Percentiles rank a stretch among this genome's conserved stretches.
Conservation (phyloP, 2,888 invertebrate species). For the Cantharis rufa region DNA sequence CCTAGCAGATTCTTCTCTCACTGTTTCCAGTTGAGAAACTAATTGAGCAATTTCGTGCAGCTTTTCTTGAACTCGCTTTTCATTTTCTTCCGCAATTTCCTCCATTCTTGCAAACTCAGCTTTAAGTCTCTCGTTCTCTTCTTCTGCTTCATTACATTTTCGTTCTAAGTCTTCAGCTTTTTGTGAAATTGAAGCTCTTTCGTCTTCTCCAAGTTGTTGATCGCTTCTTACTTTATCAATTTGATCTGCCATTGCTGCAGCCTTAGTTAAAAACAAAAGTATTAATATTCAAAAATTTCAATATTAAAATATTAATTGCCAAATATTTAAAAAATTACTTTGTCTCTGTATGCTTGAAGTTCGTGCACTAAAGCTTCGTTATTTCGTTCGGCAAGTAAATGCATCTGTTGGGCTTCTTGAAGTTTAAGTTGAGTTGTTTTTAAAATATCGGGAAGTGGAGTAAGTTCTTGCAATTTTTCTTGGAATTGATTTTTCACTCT, state of each 20-base stretch:
- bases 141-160: conserved; percentile 45
- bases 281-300: neutral
- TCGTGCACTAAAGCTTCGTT: conserved; percentile 69
- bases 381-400: conserved; percentile 67
- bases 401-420: conserved; percentile 71
- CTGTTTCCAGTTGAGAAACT: conserved; percentile 66
- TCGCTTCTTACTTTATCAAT: conserved; percentile 61
- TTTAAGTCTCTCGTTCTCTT: conserved; percentile 47
- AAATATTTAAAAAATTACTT: conserved; percentile 50
- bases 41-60: conserved; percentile 70
- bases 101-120: conserved; percentile 61
- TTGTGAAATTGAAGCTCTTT: conserved; percentile 50
- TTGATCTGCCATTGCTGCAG: conserved; percentile 54
- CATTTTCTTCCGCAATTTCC: conserved; percentile 62
- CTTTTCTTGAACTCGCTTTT: conserved; percentile 68
- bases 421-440: conserved; percentile 70
- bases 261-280: conserved; percentile 17
- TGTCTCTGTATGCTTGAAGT: conserved; percentile 65
- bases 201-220: conserved; percentile 57
- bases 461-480: conserved; percentile 71
- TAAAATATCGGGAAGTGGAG: conserved; percentile 70
- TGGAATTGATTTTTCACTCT: conserved; percentile 73
- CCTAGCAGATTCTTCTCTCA: conserved; percentile 70
- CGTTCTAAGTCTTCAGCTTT: conserved; percentile 48
- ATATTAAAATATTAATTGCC: too few relatives aligned